Evolutionary conservation across 2,113 vertebrate genomes (phyloP), one percentile per base, ranked within the genome.

Genomic region (Rhinolophus ferrumequinum): DNA sequence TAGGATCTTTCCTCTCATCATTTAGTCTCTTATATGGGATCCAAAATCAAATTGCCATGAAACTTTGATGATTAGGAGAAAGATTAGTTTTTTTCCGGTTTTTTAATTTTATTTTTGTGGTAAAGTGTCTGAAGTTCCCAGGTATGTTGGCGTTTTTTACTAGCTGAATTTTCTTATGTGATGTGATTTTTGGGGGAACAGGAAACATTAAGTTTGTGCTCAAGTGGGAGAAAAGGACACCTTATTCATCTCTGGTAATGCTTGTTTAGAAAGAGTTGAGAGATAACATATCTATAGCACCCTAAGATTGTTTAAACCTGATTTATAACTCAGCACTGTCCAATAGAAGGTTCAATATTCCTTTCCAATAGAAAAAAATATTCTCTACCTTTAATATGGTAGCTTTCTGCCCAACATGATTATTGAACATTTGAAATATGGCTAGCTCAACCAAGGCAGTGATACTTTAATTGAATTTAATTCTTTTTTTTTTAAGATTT

Each of bases 31-130:
- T 73, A 19, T 33, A 35, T 93, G 44, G 9, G 30, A 30, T 85
- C n/a, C 47, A 70, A 96, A 91, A 72, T 84, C 52, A 97, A 96
- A 85, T 91, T 28, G 66, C 35, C 47, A 38, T 62, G 69, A 84
- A 94, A 83, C 28, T 60, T 91, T 64, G 56, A 84, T 38, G 52
- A 41, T 41, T 13, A 92, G 35, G 35, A 26, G 5, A 52, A 90
- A 52, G 19, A 26, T 18, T 14, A 28, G 52, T 33, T 41, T 50
- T 19, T 9, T 24, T 28, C 52, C 28, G 35, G 24, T 24, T 50
- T 35, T 54, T 54, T 54, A 18, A 16, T n/a, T 69, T 60, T 84
- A n/a, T 93, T 79, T 93, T 75, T 35, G 33, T 56, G 41, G 8
- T 69, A 72, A 67, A 30, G 16, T 50, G 8, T 76, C 30, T 70